phyloP scores from a whole-genome alignment of 2,113 vertebrate genomes.

The Callocephalon fimbriatum region DNA sequence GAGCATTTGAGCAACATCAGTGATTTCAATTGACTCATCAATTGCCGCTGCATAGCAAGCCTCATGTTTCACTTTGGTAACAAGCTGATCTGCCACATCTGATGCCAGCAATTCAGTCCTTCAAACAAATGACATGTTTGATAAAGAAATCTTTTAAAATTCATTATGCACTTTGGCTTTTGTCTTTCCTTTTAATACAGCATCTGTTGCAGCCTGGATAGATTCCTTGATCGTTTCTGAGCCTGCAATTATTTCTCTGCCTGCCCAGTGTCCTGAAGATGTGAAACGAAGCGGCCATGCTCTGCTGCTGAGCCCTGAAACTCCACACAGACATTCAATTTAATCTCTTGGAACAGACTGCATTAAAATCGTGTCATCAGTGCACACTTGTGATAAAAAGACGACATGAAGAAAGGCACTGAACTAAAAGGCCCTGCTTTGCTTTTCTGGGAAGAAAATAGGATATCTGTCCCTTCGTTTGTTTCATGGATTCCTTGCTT shows the following conservation, averaged over 20 bases:
- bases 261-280: conserved; percentile 56
- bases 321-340: conserved; percentile 47
- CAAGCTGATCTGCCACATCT: conserved; percentile 75
- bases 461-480: conserved; percentile 47
- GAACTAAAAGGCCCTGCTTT: neutral
- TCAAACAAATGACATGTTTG: conserved; percentile 79
- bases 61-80: conserved; percentile 78
- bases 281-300: conserved; percentile 51
- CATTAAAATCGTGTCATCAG: conserved; percentile 47
- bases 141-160: conserved; percentile 78
- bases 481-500: conserved; percentile 33
- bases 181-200: conserved; percentile 75
- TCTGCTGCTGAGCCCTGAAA: conserved; percentile 39
- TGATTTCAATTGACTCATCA: conserved; percentile 80
- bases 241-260: conserved; percentile 71
- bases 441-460: conserved; percentile 36
- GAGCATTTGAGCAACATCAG: conserved; percentile 62
- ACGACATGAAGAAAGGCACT: conserved; percentile 21
- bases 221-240: conserved; percentile 75
- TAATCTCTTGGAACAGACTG: conserved; percentile 61
- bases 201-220: conserved; percentile 69
- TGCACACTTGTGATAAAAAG: conserved; percentile 54
- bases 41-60: conserved; percentile 53
- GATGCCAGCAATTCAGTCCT: conserved; percentile 75
- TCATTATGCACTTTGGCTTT: conserved; percentile 75